These are phyloP conservation scores for Agrochola macilenta DNA, from an alignment of 2,888 invertebrate species.

Conservation along the genomic window DNA sequence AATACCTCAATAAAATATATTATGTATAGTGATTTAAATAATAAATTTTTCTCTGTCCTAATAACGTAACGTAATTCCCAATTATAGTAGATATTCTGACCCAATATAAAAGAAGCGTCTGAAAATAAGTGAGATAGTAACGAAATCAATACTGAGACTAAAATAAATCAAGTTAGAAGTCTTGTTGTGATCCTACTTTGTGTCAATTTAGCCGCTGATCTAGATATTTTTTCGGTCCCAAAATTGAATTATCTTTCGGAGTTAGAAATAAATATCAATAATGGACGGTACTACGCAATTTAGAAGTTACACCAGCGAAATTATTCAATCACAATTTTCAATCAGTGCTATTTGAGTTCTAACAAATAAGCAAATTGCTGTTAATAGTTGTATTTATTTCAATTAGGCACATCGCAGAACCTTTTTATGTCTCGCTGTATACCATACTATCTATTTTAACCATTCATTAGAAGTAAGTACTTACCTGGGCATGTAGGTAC, in stretches of 20 bases:
- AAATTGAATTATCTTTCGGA: background rate
- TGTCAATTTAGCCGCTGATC: background rate
- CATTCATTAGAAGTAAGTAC: conserved; percentile 14
- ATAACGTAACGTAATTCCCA: background rate
- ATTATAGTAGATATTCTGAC: background rate
- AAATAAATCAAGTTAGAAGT: conserved; percentile 9
- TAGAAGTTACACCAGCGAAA: background rate
- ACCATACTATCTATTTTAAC: background rate
- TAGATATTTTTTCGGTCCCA: background rate
- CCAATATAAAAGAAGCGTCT: background rate
- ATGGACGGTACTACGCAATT: background rate
- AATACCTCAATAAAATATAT: background rate
- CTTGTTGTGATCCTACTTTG: background rate
- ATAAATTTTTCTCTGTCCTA: background rate
- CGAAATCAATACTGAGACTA: background rate
- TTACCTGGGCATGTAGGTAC: background rate
- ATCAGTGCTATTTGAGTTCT: too few relatives aligned
- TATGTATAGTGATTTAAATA: too few relatives aligned
- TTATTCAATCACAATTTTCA: too few relatives aligned
- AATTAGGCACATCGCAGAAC: background rate
- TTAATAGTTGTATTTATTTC: background rate
- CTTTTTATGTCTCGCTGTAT: background rate
- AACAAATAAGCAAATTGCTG: background rate
- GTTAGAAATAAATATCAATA: background rate
- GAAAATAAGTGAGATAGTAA: conserved; percentile 11